Evolutionary conservation across 2,797 vertebrate species (phyloP), one percentile per base, ranked within the genome.

Genomic region (Scomberomorus guttatus): DNA sequence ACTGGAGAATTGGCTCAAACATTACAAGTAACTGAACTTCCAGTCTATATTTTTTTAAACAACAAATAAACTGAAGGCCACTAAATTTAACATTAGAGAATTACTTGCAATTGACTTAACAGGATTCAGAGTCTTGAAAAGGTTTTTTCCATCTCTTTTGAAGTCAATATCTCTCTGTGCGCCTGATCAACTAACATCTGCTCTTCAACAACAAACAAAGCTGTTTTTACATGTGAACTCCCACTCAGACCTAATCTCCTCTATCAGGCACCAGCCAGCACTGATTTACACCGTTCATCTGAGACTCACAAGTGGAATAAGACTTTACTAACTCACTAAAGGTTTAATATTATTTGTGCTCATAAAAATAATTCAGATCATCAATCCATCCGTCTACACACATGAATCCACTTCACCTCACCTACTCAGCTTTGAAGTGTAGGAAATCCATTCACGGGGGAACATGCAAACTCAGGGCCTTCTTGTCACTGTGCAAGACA

Each of bases 211-310:
- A 60, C 46, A 77, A 61, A 56, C 46, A 77, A 61, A 56, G 58
- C 24, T 32, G 32, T 3, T 59, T 69, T 64, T 59, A 55, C 32
- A 65, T 48, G 22, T 64, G 18, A 57, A 54, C 48, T 80, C 77
- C 63, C 62, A 72, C 20, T 61, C 76, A 61, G 18, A 34, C 17
- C 57, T 58, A 61, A 84, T 74, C 65, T 72, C 52, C 55, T 66
- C 72, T 60, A 70, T 72, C 64, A 77, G 52, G 22, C 50, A 80
- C 39, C 14, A 22, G n/a, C 61, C 66, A 57, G 44, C 44, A 68
- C 39, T 34, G 54, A 74, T 75, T 75, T 75, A 44, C 24, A 59
- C 8, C 18, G 34, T 57, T 59, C 39, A 63, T 54, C 58, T 62
- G 61, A 32, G 27, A 52, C 14, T 59, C 37, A 9, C 42, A 44